A percentile compares a stretch with the other conserved stretches of the same genome.
These are phyloP conservation scores for Oreotragus oreotragus DNA, from an alignment of 2,113 vertebrate species.

Conservation along the genomic window DNA sequence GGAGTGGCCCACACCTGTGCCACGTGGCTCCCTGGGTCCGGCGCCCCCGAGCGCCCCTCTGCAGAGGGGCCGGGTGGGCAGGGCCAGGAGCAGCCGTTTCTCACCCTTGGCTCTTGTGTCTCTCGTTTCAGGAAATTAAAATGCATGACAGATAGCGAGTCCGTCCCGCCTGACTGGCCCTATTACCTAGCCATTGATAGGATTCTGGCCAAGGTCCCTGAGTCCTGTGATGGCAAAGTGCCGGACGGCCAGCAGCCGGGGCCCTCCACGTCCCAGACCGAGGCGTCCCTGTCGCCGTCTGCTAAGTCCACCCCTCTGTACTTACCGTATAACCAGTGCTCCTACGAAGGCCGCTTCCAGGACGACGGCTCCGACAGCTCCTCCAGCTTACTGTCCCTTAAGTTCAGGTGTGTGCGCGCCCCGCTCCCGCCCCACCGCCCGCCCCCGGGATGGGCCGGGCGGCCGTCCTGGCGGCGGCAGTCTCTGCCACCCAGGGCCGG, in stretches of 20 bases:
- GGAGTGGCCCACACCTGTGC: background rate
- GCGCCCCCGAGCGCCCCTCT: background rate
- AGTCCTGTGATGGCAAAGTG: conserved; percentile 87
- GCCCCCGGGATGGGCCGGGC: background rate
- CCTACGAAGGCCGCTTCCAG: conserved; percentile 93
- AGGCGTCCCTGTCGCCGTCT: conserved; percentile 85
- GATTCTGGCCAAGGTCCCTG: conserved; percentile 92
- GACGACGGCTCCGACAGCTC: conserved; percentile 87
- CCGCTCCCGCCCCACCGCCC: background rate
- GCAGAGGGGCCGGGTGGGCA: background rate
- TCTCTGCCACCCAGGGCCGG: background rate
- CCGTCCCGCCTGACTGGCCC: conserved; percentile 91
- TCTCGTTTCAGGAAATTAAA: conserved; percentile 91
- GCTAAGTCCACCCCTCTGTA: conserved; percentile 89
- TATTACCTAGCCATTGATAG: conserved; percentile 96
- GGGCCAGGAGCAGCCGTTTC: conserved; percentile 36
- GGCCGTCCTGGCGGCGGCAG: fast-evolving
- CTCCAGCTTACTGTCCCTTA: conserved; percentile 85
- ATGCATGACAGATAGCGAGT: conserved; percentile 86
- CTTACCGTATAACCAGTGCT: conserved; percentile 93
- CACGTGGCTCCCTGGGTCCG: background rate
- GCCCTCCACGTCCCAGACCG: conserved; percentile 90
- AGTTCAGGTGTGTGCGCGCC: conserved; percentile 78
- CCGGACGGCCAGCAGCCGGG: conserved; percentile 86
- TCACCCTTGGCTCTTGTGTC: conserved; percentile 70